Evolutionary conservation across 2,113 vertebrate species (phyloP).

Genomic region (Chamaea fasciata): DNA sequence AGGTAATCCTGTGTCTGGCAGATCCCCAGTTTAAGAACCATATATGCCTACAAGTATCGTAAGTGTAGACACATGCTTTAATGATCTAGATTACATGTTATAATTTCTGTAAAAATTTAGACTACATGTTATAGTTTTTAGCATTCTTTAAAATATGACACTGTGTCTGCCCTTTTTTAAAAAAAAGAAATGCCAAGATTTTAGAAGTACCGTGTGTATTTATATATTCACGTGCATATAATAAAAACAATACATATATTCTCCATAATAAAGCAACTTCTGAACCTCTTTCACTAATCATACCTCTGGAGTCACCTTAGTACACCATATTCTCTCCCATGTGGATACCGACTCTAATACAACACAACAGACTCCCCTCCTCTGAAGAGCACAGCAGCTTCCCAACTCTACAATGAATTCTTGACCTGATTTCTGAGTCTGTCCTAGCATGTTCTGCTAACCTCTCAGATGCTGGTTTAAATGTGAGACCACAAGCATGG

Average conservation of each 20-base stretch:
- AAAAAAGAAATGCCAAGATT: background rate
- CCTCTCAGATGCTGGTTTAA: background rate
- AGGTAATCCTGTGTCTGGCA: background rate
- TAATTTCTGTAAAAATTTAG: background rate
- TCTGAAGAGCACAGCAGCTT: background rate
- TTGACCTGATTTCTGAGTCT: background rate
- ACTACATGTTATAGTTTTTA: background rate
- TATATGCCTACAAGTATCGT: background rate
- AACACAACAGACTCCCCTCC: background rate
- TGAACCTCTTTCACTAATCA: background rate
- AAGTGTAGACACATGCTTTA: background rate
- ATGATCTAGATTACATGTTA: background rate
- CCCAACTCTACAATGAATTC: background rate
- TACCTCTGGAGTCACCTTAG: background rate
- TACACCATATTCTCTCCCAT: background rate
- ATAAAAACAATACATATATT: background rate
- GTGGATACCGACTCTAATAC: background rate
- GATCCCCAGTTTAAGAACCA: background rate
- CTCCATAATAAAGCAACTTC: background rate
- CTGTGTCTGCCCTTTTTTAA: background rate
- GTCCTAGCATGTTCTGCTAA: background rate
- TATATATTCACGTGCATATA: accelerated
- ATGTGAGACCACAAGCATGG: background rate
- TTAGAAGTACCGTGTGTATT: background rate
- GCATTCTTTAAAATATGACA: background rate